Evolutionary conservation across 2,888 invertebrate genomes (phyloP), one percentile per base, ranked within the genome.

Genomic region (Cheilosia urbana): DNA sequence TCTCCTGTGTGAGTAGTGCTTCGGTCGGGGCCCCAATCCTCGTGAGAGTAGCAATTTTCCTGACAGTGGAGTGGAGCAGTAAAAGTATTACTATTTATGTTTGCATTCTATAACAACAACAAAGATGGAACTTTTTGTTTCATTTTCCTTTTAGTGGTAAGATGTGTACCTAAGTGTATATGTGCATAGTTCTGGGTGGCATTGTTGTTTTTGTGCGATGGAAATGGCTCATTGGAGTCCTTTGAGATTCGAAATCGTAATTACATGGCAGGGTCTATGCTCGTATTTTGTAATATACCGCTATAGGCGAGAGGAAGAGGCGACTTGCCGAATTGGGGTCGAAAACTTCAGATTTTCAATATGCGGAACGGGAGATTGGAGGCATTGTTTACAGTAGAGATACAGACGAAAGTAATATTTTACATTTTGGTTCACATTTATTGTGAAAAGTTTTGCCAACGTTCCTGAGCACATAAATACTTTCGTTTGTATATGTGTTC

Each of bases 1-100:
- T 65, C 27, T 53, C 2, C 17, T 78, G 2, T 40, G 3, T 57
- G 11, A 37, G 13, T 37, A 13, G 24, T 34, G 17, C 24, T 27
- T 15, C 27, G 40, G 13, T 21, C 6, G 9, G 19, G 37, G 45
- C 21, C 19, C 53, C 60, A 66, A 76, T 65, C 75, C 80, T 71
- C 75, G 60, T 58, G 60, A 75, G 60, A 49, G 60, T 45, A 71
- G 34, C 45, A 69, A 53, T 57, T 69, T 75, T 73, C 63, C 62
- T 78, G 68, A 21, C 83, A 83, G 34, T 58, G 55, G 65, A 62
- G 51, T 53, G 49, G 60, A 49, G 40, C 65, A 60, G 66, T 71
- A 80, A 75, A 76, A 84, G 71, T 84, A 84, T 75, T 76, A 80
- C 71, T 53, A 71, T 76, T 80, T 80, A 84, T 73, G 73, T 68